Base-by-base conservation (phyloP, 2,888 invertebrate genomes). In the Eilema caniola region DNA sequence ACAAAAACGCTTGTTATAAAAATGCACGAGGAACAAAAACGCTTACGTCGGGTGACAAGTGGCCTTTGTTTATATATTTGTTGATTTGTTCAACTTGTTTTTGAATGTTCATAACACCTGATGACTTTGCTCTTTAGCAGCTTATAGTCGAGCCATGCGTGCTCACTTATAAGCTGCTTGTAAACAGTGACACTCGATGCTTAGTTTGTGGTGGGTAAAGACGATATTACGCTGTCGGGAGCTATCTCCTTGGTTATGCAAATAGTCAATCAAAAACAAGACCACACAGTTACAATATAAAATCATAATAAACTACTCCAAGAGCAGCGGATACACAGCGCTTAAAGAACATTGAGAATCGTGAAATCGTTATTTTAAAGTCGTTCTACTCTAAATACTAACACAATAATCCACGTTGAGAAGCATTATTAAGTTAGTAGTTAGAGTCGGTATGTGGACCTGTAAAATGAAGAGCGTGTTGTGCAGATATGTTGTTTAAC, bases 41-140 rank as follows among this genome's bases (percentile, higher is more conserved):
- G 88, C 93, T 92, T 91, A 91, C 92, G 90, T 89, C 82, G 93
- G 92, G 95, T 94, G 95, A 95, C 95, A 95, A 94, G 94, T 94
- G 92, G 87, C 82, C 90, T 94, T 94, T 94, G 93, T 94, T 93
- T 93, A 92, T 91, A 89, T 93, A 93, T 93, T 91, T 89, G 93
- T 93, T 94, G 93, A 94, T 94, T 91, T 93, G 92, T 93, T 92
- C 79, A 88, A 88, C 85, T 90, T 91, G 91, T 91, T 90, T 91
- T 91, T 90, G 89, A 89, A 89, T 92, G 91, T 92, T 88, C 81
- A 84, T 92, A 88, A 89, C 92, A 91, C 93, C 88, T 88, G 89
- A 89, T 92, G 92, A 93, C 92, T 88, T 60, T 66, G 89, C 92
- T 83, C 78, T 89, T 91, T 88, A 83, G 73, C 72, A 82, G 86